These are phyloP conservation scores for Peromyscus leucopus DNA, from an alignment of 2,113 vertebrate genomes.

Conservation along the genomic window DNA sequence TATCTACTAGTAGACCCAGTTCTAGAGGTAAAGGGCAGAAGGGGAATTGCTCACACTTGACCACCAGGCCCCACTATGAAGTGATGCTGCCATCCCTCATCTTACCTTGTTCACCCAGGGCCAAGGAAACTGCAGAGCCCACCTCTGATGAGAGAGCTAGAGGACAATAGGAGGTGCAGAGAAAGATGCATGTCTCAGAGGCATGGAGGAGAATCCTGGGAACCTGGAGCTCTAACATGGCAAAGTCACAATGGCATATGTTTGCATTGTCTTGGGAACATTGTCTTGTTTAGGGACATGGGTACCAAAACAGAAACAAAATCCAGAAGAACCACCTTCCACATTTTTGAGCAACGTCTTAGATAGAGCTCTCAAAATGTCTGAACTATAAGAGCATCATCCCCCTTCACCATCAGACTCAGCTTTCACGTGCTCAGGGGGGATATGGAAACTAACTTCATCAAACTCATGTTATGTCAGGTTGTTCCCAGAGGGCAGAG, in stretches of 20 bases:
- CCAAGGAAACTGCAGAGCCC: neutral
- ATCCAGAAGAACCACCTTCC: neutral
- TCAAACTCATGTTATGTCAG: neutral
- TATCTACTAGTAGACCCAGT: accelerated
- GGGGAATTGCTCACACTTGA: accelerated
- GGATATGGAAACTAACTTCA: accelerated
- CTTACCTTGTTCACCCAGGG: accelerated
- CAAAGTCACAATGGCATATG: neutral
- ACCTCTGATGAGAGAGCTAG: accelerated
- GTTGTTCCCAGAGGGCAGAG: neutral
- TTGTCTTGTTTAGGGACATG: neutral
- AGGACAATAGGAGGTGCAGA: neutral
- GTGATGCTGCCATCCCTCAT: accelerated
- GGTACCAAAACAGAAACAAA: neutral
- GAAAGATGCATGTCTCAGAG: accelerated
- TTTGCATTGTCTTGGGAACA: accelerated
- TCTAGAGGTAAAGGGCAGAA: neutral
- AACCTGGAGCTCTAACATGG: accelerated
- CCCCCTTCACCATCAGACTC: accelerated
- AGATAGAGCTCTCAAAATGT: accelerated
- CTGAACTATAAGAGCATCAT: accelerated
- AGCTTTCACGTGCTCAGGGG: accelerated
- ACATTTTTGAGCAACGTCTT: accelerated
- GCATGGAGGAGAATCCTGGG: accelerated
- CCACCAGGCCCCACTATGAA: accelerated